phyloP scores from a whole-genome alignment of 2,797 vertebrate species.

The Austrolebias charrua region DNA sequence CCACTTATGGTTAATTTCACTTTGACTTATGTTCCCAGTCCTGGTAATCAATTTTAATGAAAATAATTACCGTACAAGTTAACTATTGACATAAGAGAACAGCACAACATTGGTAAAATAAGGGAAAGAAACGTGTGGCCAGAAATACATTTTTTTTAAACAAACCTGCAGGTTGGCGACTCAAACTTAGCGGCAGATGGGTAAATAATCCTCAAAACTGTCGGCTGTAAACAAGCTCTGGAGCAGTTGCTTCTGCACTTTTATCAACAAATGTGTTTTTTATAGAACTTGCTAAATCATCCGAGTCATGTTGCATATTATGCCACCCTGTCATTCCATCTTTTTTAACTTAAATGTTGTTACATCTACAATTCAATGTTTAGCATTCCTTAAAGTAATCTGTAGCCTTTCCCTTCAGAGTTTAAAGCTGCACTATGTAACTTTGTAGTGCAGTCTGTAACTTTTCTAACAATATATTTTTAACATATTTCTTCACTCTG shows the following conservation, averaged over 20 bases:
- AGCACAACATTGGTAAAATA: neutral
- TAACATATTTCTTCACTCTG: too few species aligned
- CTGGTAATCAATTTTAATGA: conserved; percentile 20
- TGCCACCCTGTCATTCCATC: neutral
- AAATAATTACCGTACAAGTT: conserved; percentile 19
- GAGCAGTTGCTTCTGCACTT: neutral
- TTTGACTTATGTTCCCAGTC: conserved; percentile 29
- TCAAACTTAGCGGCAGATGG: neutral
- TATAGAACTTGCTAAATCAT: neutral
- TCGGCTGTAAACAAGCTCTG: neutral
- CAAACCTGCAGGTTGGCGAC: neutral
- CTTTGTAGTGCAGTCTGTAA: too few species aligned
- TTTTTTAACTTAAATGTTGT: neutral
- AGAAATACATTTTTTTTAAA: conserved; percentile 12
- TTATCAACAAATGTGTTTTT: neutral
- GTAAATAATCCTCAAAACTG: conserved; percentile 3
- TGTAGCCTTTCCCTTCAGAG: too few species aligned
- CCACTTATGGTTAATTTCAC: conserved; percentile 47
- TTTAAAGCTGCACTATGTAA: too few species aligned
- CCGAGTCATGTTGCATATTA: neutral
- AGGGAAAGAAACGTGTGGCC: neutral
- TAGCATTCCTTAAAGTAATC: too few species aligned
- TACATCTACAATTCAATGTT: neutral
- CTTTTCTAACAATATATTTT: too few species aligned
- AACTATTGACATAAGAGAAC: conserved; percentile 29